phyloP scores from a whole-genome alignment of 2,797 vertebrate species.

The Muscicapa comitata region DNA sequence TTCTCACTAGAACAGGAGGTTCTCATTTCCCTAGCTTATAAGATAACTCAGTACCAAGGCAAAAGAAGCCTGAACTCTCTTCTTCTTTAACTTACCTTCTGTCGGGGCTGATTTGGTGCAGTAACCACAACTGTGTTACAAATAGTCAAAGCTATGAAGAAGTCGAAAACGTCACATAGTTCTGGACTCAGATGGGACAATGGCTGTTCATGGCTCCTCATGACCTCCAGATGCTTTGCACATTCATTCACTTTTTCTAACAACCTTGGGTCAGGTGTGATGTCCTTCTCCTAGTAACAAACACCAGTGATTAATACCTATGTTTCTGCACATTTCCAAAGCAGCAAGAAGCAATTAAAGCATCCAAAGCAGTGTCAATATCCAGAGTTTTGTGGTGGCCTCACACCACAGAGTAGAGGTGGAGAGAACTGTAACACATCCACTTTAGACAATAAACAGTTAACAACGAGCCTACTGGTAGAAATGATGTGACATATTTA shows the following conservation, averaged over 20 bases:
- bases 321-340: neutral
- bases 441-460: neutral
- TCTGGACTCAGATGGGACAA: slow-evolving; percentile 86
- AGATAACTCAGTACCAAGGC: neutral
- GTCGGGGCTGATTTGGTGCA: slow-evolving; percentile 90
- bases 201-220: slow-evolving; percentile 81
- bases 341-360: neutral
- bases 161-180: slow-evolving; percentile 89
- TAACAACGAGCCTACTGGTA: neutral
- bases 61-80: neutral
- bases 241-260: slow-evolving; percentile 92
- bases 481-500: neutral
- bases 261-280: slow-evolving; percentile 92
- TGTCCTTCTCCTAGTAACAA: slow-evolving; percentile 88
- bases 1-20: neutral
- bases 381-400: neutral
- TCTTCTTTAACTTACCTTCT: slow-evolving; percentile 80
- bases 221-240: slow-evolving; percentile 83
- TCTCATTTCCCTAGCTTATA: neutral
- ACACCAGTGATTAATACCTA: neutral
- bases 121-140: slow-evolving; percentile 97
- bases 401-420: neutral
- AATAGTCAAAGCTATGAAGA: slow-evolving; percentile 94
- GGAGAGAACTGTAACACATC: neutral
- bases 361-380: neutral